Evolutionary conservation across 2,113 vertebrate species (phyloP), one percentile per base, ranked within the genome.

Genomic region (Caretta caretta): DNA sequence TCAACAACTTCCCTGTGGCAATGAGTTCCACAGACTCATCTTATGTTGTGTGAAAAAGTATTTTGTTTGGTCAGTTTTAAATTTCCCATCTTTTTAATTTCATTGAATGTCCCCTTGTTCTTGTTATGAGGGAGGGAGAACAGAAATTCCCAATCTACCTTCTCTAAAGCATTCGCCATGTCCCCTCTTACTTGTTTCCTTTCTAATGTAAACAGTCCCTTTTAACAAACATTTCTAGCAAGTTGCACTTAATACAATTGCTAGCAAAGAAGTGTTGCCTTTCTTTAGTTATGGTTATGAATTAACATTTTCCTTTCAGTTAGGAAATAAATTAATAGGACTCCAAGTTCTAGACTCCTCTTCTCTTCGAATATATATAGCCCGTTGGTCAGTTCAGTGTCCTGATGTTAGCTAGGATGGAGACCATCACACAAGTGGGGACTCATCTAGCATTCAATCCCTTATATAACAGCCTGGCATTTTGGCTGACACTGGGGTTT

Each of bases 371-470:
- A 59, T 92, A 80, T 92, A 93, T 96, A 54, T 76, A 89, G 72
- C 48, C 50, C 90, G 81, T 95, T 97, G 89, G 91, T 95, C 92
- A 38, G 42, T n/a, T 93, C 38, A 20, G 46, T 84, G 24, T 42
- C 92, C 89, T 89, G 86, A 92, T 97, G 94, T 82, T 80, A 95
- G 84, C 82, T 88, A 80, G 0, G 82, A 94, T n/a, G 89, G 85
- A 97, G 96, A 84, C 24, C 86, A 76, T 81, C 3, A 0, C 88
- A 79, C 51, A 3, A 2, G 75, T 79, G 59, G 86, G 82, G 87
- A 89, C 48, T 92, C 1, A 1, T 24, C 82, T 69, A 46, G 92
- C 69, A 88, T 35, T 49, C 27, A 90, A 93, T 88, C 31, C 87
- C 80, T 83, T 59, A 13, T 51, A n/a, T 92, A 86, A 82, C 75